phyloP scores from a whole-genome alignment of 2,888 invertebrate species.

The Encarsia formosa region DNA sequence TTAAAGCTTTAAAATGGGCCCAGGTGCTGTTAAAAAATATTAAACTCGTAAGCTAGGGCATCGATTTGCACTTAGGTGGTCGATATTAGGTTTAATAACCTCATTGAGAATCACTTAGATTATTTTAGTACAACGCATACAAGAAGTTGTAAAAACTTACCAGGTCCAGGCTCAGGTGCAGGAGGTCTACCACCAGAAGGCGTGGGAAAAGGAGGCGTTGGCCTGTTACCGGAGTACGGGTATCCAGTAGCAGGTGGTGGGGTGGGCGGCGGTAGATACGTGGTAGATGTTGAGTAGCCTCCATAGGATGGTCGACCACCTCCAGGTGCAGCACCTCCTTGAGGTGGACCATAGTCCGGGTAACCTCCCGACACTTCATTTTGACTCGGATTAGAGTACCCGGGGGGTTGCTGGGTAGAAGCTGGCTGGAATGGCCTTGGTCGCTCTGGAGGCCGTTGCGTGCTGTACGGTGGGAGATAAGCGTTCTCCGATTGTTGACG shows the following conservation, averaged over 20 bases:
- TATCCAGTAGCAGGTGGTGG: conserved; percentile 25
- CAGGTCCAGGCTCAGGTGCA: conserved; percentile 10
- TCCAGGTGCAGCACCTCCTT: conserved; percentile 15
- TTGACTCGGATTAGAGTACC: conserved; percentile 40
- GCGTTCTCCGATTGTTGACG: conserved; percentile 55
- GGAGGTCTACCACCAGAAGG: conserved; percentile 33
- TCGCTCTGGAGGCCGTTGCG: conserved; percentile 57
- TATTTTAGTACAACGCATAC: no score
- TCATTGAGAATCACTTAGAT: no score
- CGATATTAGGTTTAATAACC: no score
- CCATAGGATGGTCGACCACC: conserved; percentile 36
- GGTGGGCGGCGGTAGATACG: conserved; percentile 27
- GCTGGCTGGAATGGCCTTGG: conserved; percentile 67
- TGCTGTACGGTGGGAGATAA: conserved; percentile 60
- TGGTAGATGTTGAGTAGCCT: conserved; percentile 23
- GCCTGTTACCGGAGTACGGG: conserved; percentile 29
- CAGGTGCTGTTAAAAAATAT: no score
- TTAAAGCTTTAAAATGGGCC: no score
- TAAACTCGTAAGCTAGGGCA: no score
- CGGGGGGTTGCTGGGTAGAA: conserved; percentile 44
- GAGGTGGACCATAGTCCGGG: conserved; percentile 29
- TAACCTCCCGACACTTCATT: conserved; percentile 35
- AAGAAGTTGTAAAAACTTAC: neutral
- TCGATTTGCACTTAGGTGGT: no score
- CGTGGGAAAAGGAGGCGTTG: conserved; percentile 38